Base-by-base conservation (phyloP, 2,888 invertebrate species). In the Callosobruchus maculatus region DNA sequence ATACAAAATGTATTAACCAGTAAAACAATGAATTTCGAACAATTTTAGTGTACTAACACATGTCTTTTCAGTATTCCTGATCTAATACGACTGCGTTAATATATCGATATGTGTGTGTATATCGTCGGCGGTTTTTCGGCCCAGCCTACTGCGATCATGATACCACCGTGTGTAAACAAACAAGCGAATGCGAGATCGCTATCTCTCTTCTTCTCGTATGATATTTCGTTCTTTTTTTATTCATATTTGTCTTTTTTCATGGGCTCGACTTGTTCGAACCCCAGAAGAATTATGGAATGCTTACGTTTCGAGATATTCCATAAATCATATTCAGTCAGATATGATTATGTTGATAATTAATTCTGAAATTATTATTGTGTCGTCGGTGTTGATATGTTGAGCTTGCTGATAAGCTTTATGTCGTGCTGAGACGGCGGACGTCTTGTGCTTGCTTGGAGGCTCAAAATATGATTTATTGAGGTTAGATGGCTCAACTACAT, bases 101-200 rank as follows among this genome's bases (percentile, higher is more conserved):
- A 49, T 49, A 49, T 49, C 18, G 18, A 49, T 49, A 49, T 49
- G 49, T 49, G 49, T n/a, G n/a, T 18, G 49, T 49, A 49, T 49
- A 77, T 79, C 80, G 74, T 77, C 76, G 77, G 79, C 70, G 75
- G 73, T 70, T 73, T 73, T 74, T 72, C 30, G 79, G 80, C 75
- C 80, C 83, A 75, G 79, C 82, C 83, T 81, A 83, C 82, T 79
- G 78, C 73, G 79, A 81, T 81, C 74, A 68, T 49, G 49, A 49
- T 49, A 49, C 49, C 49, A 49, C 49, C 49, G 49, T 80, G 82
- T 81, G 83, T 82, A 83, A 84, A 83, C 83, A 84, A 83, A 84
- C 83, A 83, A 83, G 82, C 80, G 83, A 84, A 83, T 83, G 82
- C 81, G 81, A 82, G 84, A 85, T 85, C 78, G 76, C 81, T 84